Conservation (phyloP, 1,140 invertebrate species). For the Gonioctena quinquepunctata region DNA sequence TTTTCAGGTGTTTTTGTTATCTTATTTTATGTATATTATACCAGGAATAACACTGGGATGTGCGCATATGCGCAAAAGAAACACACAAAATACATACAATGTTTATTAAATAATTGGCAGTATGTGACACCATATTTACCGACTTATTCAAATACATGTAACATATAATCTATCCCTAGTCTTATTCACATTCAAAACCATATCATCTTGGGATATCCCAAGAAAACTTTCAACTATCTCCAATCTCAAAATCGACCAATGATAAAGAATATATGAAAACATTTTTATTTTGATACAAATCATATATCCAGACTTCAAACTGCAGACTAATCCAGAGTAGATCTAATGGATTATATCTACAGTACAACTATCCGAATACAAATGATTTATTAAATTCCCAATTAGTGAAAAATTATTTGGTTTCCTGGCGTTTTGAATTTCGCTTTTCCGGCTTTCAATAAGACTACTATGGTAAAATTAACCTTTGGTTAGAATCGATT, state of each 20-base stretch:
- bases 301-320: neutral
- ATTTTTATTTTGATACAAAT: neutral
- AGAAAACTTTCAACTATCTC: slow-evolving; percentile 13
- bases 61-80: no score
- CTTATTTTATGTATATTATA: no score
- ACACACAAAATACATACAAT: slow-evolving; percentile 40
- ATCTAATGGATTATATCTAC: no score
- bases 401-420: no score
- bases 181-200: slow-evolving; percentile 42
- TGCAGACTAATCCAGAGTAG: neutral
- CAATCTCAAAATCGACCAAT: slow-evolving; percentile 4
- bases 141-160: slow-evolving; percentile 40
- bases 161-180: slow-evolving; percentile 42
- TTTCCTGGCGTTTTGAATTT: neutral
- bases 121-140: slow-evolving; percentile 44
- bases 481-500: slow-evolving; percentile 18
- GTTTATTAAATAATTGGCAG: slow-evolving; percentile 50
- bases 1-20: no score
- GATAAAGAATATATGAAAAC: neutral
- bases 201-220: slow-evolving; percentile 22
- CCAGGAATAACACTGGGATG: no score
- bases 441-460: slow-evolving; percentile 20
- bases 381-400: no score
- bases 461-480: slow-evolving; percentile 17
- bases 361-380: no score